These are phyloP conservation scores for Alviniconcha strummeri DNA, from an alignment of 2,888 invertebrate species.

Conservation along the genomic window DNA sequence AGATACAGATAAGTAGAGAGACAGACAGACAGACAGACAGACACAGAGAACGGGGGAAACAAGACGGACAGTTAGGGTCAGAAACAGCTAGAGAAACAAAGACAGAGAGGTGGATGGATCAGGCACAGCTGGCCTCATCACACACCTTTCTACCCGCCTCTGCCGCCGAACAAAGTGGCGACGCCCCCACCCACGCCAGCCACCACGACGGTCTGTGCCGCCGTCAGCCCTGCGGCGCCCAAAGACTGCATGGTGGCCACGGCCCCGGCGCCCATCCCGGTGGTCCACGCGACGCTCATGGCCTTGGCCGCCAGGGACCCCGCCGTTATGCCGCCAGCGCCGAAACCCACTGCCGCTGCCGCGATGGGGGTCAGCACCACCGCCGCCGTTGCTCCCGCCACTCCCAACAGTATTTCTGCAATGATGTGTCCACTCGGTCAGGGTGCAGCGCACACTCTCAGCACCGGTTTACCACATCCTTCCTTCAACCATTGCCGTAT, in stretches of 20 bases:
- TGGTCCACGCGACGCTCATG: not conserved
- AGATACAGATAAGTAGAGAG: slow-evolving; percentile 12
- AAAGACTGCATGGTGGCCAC: slow-evolving; percentile 12
- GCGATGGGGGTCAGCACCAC: not conserved
- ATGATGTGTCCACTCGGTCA: too few relatives aligned
- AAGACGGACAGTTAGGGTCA: too few relatives aligned
- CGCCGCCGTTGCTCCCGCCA: slow-evolving; percentile 13
- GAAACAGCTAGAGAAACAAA: too few relatives aligned
- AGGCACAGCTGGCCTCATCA: not conserved
- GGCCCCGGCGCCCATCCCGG: slow-evolving; percentile 3
- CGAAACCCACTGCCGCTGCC: not conserved
- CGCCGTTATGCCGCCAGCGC: not conserved
- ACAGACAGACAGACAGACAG: not conserved
- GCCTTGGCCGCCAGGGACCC: slow-evolving; percentile 4
- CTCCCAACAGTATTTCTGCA: too few relatives aligned
- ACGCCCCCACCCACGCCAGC: not conserved
- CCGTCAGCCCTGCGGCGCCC: not conserved
- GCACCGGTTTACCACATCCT: too few relatives aligned
- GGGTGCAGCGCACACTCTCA: too few relatives aligned
- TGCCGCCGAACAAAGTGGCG: too few relatives aligned
- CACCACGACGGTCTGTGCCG: not conserved
- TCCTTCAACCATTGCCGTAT: too few relatives aligned
- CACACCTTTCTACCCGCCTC: too few relatives aligned
- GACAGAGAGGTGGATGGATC: not conserved
- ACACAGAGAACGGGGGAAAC: not conserved